These are phyloP conservation scores for Camelus bactrianus DNA, from an alignment of 2,113 vertebrate species.

Conservation along the genomic window DNA sequence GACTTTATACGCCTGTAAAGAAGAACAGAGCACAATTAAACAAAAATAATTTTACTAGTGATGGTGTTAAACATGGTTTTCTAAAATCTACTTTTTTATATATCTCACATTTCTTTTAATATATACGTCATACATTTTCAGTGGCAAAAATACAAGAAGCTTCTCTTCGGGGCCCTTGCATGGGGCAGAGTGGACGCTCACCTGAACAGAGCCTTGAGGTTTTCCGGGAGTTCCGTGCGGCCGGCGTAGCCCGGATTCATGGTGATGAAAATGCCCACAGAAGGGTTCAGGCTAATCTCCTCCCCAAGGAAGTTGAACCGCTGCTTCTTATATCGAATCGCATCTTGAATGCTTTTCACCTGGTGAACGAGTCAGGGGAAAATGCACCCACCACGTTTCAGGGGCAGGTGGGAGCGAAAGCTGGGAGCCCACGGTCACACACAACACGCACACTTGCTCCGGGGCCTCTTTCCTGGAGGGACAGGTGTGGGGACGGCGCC, in stretches of 20 bases:
- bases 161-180: fast-evolving
- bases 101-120: background rate
- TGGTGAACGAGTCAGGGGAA: slow-evolving; percentile 69
- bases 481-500: fast-evolving
- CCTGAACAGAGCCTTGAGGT: slow-evolving; percentile 98
- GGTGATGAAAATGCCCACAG: slow-evolving; percentile 98
- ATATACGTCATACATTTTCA: background rate
- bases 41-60: slow-evolving; percentile 13
- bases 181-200: slow-evolving; percentile 80
- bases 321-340: slow-evolving; percentile 94
- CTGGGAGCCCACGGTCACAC: background rate
- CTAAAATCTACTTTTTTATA: slow-evolving; percentile 8
- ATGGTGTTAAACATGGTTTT: background rate
- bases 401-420: background rate
- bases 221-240: slow-evolving; percentile 96
- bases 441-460: background rate
- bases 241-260: slow-evolving; percentile 99
- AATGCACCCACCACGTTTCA: fast-evolving
- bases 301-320: slow-evolving; percentile 97
- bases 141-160: background rate
- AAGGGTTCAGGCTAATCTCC: slow-evolving; percentile 92
- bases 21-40: background rate
- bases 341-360: slow-evolving; percentile 99
- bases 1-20: background rate
- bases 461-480: background rate